Evolutionary conservation across 1,140 invertebrate species (phyloP).

Genomic region (Pemphigus obesinymphae): DNA sequence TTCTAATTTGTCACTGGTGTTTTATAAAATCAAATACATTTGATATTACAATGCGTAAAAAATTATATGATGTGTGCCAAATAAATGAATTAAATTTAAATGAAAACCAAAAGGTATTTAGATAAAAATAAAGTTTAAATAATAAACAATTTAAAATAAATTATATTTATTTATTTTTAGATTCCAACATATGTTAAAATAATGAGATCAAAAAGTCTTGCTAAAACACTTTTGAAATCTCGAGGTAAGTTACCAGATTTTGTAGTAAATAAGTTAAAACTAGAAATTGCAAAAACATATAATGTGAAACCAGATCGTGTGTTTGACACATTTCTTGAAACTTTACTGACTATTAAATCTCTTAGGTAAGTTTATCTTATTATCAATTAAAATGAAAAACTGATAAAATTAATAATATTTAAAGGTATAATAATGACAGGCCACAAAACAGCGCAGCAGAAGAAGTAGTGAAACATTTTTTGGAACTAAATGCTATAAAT

Average conservation of each 20-base stretch:
- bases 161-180: slow-evolving; percentile 9
- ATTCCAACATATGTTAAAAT: slow-evolving; percentile 13
- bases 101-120: background rate
- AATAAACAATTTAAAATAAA: background rate
- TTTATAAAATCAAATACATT: slow-evolving; percentile 67
- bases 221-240: slow-evolving; percentile 17
- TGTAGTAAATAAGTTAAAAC: background rate
- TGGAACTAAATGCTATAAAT: slow-evolving; percentile 59
- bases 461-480: slow-evolving; percentile 64
- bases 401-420: background rate
- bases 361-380: slow-evolving; percentile 4
- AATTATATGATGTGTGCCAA: slow-evolving; percentile 52
- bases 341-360: slow-evolving; percentile 19
- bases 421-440: background rate
- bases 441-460: slow-evolving; percentile 47
- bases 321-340: background rate
- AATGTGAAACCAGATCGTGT: background rate
- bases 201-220: slow-evolving; percentile 28
- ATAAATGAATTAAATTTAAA: slow-evolving; percentile 54
- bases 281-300: slow-evolving; percentile 31
- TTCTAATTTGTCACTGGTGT: slow-evolving; percentile 69
- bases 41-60: slow-evolving; percentile 61
- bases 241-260: background rate
- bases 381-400: background rate
- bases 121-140: background rate